Base-by-base conservation (phyloP, 2,888 invertebrate species). In the Cerastis leucographa region DNA sequence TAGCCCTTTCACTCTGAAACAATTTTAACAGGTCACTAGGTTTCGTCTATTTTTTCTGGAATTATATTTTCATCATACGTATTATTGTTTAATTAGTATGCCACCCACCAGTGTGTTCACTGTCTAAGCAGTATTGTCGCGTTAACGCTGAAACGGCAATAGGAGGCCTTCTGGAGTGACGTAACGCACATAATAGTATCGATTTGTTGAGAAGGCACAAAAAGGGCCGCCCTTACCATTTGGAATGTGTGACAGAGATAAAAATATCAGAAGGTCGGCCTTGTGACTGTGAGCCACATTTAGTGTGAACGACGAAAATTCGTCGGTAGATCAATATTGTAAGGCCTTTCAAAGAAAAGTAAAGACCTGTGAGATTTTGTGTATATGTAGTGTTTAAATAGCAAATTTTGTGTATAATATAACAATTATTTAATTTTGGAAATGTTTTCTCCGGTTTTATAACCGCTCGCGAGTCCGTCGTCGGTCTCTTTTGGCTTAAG, bases 161-260 rank as follows among this genome's bases (percentile, higher is more conserved):
- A 2, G 6, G 25, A 59, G 51, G 59, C 56, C 64, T 68, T 25
- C 35, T 19, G 9, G 9, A 59, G 76, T 81, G 79, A 81, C 69
- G 80, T 76, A 66, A 70, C 44, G 22, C 69, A 25, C n/a, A 44
- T 64, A 66, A 82, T 56, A 2, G 22, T 80, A 80, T 80, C 54
- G 80, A 80, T 80, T 80, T 66, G 69, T 66, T 70, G 46, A 66
- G 19, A n/a, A 56, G 40, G n/a, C 19, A 40, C n/a, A 40, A 22
- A 65, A 68, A n/a, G 49, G 42, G 40, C n/a, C 9, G 51, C 56
- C 25, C 40, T 25, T 54, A n/a, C 29, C 59, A 7, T 49, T 74
- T 17, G 29, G 29, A 66, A 76, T 54, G 82, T 76, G 80, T 76
- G 82, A 80, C 82, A 80, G 80, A 82, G 80, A 82, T 54, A 70